Base-by-base conservation (phyloP, 2,113 vertebrate genomes). In the Mirounga angustirostris region DNA sequence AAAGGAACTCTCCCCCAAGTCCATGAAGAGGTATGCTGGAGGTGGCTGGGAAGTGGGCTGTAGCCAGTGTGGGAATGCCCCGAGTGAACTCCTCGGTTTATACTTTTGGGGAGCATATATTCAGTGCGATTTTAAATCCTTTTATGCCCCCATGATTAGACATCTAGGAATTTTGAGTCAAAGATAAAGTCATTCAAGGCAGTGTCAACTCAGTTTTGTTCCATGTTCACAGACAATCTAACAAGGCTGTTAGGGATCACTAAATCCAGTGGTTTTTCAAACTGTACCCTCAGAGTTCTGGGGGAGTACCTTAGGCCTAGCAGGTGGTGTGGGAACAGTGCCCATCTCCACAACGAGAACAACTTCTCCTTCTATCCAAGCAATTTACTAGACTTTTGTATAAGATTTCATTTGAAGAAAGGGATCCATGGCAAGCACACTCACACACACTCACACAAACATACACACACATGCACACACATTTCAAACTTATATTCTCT, bases 1-100 rank as follows among this genome's bases (percentile, higher is more conserved):
- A 97, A 99, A 99, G 90, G 99, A 99, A 28, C 98, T 99, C 79
- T 99, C 99, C 88, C 99, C 99, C 0, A 99, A 99, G 98, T 99
- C 99, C 97, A 99, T 99, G 99, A 99, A 99, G 98, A 99, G 99
- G 99, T 99, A 93, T 58, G 98, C 84, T 61, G 30, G 58, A 91
- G 79, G 30, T 0, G 14, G 7, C 26, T 52, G 67, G 56, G 98
- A 99, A 99, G 99, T 99, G 65, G 81, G 97, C 95, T 91, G 61
- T 67, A 78, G 36, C 30, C 18, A 40, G 54, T 2, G 21, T 1
- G 1, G 16, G 11, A 28, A 22, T 7, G 18, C 4, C 5, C 15
- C 4, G 6, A 80, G 9, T 36, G 56, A 56, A 22, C 26, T 63
- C 30, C 14, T 46, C 33, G 16, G 24, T 65, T 67, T 43, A 1